Conservation (phyloP, 2,113 vertebrate species). For the Phasianus colchicus region DNA sequence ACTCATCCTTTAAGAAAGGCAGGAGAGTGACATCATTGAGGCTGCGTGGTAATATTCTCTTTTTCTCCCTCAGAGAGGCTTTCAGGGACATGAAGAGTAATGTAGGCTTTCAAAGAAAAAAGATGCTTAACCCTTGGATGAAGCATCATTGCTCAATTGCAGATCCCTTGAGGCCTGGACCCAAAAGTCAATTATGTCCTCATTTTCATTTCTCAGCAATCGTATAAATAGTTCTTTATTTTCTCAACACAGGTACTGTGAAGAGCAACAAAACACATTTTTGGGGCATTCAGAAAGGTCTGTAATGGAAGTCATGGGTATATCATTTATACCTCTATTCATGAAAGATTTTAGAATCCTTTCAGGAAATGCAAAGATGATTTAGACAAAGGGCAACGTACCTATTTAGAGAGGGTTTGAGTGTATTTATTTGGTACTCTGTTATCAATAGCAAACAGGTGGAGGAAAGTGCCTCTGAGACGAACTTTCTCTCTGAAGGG, state of each 20-base stretch:
- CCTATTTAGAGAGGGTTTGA: neutral
- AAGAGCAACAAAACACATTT: neutral
- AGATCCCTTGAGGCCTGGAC: neutral
- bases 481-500: neutral
- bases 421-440: neutral
- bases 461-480: neutral
- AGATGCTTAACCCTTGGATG: neutral
- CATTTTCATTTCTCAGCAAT: neutral
- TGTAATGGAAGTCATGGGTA: neutral
- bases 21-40: neutral
- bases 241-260: neutral
- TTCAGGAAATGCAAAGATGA: neutral
- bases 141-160: neutral
- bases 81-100: neutral
- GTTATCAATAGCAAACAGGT: neutral
- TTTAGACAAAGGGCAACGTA: neutral
- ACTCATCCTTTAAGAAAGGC: neutral
- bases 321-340: neutral
- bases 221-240: neutral
- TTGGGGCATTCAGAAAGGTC: neutral
- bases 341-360: neutral
- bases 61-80: neutral
- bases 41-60: accelerated
- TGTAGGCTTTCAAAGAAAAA: neutral
- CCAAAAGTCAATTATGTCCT: neutral